A percentile compares a stretch with the other conserved stretches of the same genome.
Conservation (phyloP, 2,113 vertebrate genomes). For the Barbus barbus region DNA sequence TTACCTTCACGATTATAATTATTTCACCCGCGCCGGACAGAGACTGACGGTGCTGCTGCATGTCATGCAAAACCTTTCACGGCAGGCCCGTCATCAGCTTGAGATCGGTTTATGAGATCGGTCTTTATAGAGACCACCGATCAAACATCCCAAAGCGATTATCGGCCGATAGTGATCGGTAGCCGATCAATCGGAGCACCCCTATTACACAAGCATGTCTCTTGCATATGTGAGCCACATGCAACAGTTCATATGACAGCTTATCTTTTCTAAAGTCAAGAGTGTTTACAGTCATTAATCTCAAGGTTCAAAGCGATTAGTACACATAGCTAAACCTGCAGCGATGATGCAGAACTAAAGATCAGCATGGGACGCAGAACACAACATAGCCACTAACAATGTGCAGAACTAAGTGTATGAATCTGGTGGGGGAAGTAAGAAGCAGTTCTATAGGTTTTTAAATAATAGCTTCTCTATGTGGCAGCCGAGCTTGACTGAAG, state of each 20-base stretch:
- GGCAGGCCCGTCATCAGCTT: too few species aligned
- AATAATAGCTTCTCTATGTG: conserved; percentile 57
- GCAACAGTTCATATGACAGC: background rate
- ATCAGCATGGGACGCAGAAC: conserved; percentile 10
- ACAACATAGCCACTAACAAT: background rate
- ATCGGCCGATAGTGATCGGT: too few species aligned
- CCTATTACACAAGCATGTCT: background rate
- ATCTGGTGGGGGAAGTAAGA: conserved; percentile 61
- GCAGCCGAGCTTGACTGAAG: conserved; percentile 42
- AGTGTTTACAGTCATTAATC: background rate
- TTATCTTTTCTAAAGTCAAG: background rate
- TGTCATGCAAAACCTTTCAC: too few species aligned
- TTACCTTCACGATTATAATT: too few species aligned
- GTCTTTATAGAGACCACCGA: too few species aligned
- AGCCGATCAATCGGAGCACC: too few species aligned
- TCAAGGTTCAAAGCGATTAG: background rate
- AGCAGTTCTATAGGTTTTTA: conserved; percentile 59
- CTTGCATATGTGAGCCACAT: background rate
- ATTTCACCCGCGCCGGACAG: too few species aligned
- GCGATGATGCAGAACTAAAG: background rate
- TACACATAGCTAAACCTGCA: background rate
- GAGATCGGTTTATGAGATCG: too few species aligned
- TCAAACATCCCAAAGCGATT: too few species aligned
- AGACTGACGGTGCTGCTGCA: too few species aligned
- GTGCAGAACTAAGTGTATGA: conserved; percentile 51